phyloP scores from a whole-genome alignment of 2,888 invertebrate genomes.

The Coremacera marginata region DNA sequence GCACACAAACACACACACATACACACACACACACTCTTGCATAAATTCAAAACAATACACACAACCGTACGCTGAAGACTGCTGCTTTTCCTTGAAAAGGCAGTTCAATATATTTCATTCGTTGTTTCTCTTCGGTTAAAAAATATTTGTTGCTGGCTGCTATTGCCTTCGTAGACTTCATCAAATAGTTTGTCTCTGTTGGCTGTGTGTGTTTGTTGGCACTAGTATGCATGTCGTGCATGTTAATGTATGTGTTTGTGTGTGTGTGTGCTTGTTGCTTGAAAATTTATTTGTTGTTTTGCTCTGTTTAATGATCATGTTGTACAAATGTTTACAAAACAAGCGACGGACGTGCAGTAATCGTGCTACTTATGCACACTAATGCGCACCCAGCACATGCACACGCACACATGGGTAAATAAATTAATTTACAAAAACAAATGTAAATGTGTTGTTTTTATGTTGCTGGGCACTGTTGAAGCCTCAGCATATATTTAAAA shows the following conservation, averaged over 20 bases:
- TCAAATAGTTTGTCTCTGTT: not conserved
- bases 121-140: not conserved
- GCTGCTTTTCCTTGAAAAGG: not conserved
- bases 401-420: not conserved
- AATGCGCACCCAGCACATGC: not conserved
- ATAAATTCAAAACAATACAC: too few species aligned
- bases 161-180: not conserved
- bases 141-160: not conserved
- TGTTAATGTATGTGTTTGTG: not conserved
- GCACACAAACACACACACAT: not conserved
- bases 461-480: not conserved
- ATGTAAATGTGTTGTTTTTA: not conserved
- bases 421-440: not conserved
- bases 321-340: constrained; percentile 34
- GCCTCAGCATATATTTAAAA: not conserved
- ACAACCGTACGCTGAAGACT: too few species aligned
- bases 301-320: constrained; percentile 28
- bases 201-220: not conserved
- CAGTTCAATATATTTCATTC: constrained; percentile 6
- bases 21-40: not conserved
- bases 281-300: constrained; percentile 25
- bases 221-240: not conserved
- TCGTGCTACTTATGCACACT: constrained; percentile 1
- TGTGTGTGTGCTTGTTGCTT: not conserved
- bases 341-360: constrained; percentile 9